Evolutionary conservation across 2,888 invertebrate genomes (phyloP), one percentile per base, ranked within the genome.

Genomic region (Archips xylosteana): DNA sequence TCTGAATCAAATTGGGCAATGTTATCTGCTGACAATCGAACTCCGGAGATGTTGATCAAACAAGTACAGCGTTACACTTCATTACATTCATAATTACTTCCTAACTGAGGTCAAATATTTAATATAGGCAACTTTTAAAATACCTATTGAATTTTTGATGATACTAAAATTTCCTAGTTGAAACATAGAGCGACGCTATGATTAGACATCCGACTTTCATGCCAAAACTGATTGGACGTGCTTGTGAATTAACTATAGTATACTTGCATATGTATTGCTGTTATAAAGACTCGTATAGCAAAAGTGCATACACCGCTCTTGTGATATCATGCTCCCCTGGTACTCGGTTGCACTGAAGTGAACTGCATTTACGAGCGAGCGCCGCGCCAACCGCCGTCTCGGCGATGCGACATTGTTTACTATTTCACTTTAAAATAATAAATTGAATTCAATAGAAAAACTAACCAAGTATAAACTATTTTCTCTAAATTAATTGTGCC

Each of bases 341-440:
- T 92, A 91, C 77, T 80, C 76, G 76, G 84, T 84, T 92, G 92
- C 92, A 91, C 86, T 83, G 77, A 74, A 75, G 75, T 75, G 73
- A 87, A 85, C 78, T 91, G 91, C 92, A 92, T 88, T 87, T 83
- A 81, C 81, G 80, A 77, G 49, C 67, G 60, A 61, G 45, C 68
- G 63, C 68, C 51, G 45, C 63, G 63, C 73, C 65, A 51, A 65
- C 34, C 65, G 57, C 74, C 39, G 23, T 32, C 13, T 47, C 61
- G 51, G 13, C 63, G 71, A 59, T 45, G 23, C 47, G 63, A 47
- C 32, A 45, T 63, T 63, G 63, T 63, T 63, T 63, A 62, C 62
- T 32, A 64, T 54, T 54, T 54, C 15, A 54, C 51, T n/a, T 51
- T 51, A n/a, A 51, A 15, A n/a, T 2, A 54, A 54, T 54, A 54